Evolutionary conservation across 2,888 invertebrate species (phyloP).

Genomic region (Helleia helle): DNA sequence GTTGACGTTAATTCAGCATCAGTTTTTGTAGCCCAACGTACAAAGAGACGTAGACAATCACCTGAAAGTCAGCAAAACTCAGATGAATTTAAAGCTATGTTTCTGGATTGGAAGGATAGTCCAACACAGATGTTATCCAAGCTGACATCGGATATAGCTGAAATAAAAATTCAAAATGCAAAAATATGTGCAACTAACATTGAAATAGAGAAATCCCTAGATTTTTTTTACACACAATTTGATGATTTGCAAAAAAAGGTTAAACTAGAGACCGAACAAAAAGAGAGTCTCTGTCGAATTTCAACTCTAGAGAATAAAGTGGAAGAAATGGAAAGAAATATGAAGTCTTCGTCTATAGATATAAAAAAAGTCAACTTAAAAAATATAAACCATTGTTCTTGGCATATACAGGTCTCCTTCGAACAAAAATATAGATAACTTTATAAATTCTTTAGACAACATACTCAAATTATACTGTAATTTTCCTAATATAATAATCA

Average conservation of each 20-base stretch:
- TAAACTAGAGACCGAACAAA: neutral
- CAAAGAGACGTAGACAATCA: neutral
- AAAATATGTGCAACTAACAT: neutral
- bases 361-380: neutral
- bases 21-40: neutral
- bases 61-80: neutral
- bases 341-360: neutral
- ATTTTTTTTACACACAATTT: constrained; percentile 1
- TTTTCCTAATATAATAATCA: too few relatives aligned
- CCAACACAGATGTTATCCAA: neutral
- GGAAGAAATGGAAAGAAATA: neutral
- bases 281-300: neutral
- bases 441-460: too few relatives aligned
- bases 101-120: neutral
- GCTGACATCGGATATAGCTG: neutral
- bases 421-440: too few relatives aligned
- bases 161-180: neutral
- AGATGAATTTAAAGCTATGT: neutral
- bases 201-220: constrained; percentile 1
- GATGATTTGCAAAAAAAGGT: neutral
- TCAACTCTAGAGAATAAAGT: neutral
- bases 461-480: too few relatives aligned
- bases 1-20: too few relatives aligned
- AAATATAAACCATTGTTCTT: too few relatives aligned
- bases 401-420: too few relatives aligned